phyloP scores from a whole-genome alignment of 2,113 vertebrate genomes.

The Dromas ardeola region DNA sequence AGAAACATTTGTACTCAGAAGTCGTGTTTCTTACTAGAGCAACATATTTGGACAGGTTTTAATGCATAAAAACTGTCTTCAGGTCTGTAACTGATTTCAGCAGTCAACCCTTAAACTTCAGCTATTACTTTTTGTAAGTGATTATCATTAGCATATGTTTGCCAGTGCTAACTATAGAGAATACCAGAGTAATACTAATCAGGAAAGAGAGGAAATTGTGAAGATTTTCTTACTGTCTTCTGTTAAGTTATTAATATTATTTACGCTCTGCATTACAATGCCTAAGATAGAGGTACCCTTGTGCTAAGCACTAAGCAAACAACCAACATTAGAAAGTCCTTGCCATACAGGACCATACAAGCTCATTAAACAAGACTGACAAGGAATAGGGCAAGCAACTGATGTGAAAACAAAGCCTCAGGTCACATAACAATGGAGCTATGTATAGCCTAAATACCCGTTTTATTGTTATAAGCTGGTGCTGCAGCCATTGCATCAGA shows the following conservation, averaged over 20 bases:
- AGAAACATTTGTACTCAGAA: neutral
- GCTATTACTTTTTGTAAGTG: neutral
- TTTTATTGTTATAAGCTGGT: neutral
- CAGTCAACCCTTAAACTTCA: neutral
- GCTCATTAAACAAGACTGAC: slow-evolving; percentile 18
- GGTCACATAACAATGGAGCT: neutral
- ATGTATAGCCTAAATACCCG: neutral
- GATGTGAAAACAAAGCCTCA: neutral
- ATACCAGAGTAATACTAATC: neutral
- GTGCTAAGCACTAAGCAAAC: neutral
- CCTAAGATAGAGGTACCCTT: neutral
- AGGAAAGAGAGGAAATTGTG: neutral
- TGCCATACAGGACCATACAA: neutral
- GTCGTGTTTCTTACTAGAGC: neutral
- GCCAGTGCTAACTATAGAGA: neutral
- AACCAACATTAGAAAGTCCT: neutral
- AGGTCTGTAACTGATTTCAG: neutral
- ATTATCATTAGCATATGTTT: neutral
- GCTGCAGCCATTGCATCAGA: neutral
- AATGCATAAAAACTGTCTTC: neutral
- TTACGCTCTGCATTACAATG: neutral
- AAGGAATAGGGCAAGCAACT: neutral
- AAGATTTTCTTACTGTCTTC: neutral
- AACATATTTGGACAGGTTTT: neutral
- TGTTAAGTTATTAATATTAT: neutral